A percentile compares a stretch with the other conserved stretches of the same genome.
Evolutionary conservation across 2,888 invertebrate genomes (phyloP).

Genomic region (Callimorpha dominula): DNA sequence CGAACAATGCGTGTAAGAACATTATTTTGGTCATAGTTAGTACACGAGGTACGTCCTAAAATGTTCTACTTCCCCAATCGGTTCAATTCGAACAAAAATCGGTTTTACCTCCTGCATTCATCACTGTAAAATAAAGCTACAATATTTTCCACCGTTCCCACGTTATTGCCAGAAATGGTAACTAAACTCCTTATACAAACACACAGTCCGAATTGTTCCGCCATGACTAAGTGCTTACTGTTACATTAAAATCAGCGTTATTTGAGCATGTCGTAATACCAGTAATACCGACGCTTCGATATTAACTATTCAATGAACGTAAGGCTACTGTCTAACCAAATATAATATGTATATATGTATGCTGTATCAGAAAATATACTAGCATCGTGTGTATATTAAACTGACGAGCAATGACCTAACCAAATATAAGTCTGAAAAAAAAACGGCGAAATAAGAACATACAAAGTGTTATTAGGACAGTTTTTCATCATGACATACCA

Average conservation of each 20-base stretch:
- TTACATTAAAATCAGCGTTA: slow-evolving; percentile 56
- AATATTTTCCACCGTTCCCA: slow-evolving; percentile 32
- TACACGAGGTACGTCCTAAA: no score
- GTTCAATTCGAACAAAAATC: background rate
- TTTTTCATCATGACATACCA: no score
- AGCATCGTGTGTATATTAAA: background rate
- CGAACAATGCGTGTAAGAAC: no score
- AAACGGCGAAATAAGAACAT: slow-evolving; percentile 40
- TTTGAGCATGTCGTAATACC: slow-evolving; percentile 52
- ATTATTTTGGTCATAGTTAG: no score
- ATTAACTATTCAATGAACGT: slow-evolving; percentile 34
- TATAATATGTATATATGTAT: background rate
- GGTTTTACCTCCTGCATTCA: background rate
- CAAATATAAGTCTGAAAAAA: slow-evolving; percentile 19
- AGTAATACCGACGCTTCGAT: background rate
- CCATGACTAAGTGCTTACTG: slow-evolving; percentile 51
- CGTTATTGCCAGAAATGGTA: slow-evolving; percentile 41
- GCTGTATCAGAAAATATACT: background rate
- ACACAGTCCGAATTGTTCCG: slow-evolving; percentile 46
- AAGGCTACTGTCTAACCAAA: slow-evolving; percentile 25
- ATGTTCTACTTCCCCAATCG: background rate
- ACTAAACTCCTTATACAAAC: slow-evolving; percentile 39
- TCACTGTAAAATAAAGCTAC: background rate
- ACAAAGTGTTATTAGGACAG: no score
- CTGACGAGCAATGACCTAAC: background rate